phyloP scores from a whole-genome alignment of 2,797 vertebrate species.

The Cyprinella venusta region DNA sequence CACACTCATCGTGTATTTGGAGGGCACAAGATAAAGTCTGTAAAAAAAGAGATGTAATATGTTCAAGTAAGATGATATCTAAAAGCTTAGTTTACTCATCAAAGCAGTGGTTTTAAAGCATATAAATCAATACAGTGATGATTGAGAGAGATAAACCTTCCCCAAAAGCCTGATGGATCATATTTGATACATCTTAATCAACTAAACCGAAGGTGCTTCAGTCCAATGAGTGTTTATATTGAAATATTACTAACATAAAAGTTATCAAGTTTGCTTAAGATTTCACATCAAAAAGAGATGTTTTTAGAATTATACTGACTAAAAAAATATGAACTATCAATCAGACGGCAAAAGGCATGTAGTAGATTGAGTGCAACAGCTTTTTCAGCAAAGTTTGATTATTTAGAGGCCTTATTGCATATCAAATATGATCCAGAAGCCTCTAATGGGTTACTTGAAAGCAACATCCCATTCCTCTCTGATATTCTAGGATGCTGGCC shows the following conservation, averaged over 20 bases:
- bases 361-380: background rate
- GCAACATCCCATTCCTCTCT: background rate
- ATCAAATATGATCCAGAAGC: background rate
- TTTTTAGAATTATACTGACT: background rate
- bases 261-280: background rate
- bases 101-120: background rate
- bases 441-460: background rate
- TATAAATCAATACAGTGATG: background rate
- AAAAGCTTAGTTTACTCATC: background rate
- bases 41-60: constrained; percentile 25
- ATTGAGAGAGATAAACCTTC: background rate
- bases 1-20: constrained; percentile 89
- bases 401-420: background rate
- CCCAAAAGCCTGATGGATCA: background rate
- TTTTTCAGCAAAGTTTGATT: background rate
- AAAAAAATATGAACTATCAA: background rate
- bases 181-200: background rate
- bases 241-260: background rate
- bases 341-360: background rate
- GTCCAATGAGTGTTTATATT: background rate
- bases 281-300: background rate
- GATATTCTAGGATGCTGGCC: no score
- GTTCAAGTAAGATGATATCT: background rate
- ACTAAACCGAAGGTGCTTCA: background rate
- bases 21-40: constrained; percentile 86